phyloP scores from a whole-genome alignment of 2,797 vertebrate genomes.

The Chaunax sp. region DNA sequence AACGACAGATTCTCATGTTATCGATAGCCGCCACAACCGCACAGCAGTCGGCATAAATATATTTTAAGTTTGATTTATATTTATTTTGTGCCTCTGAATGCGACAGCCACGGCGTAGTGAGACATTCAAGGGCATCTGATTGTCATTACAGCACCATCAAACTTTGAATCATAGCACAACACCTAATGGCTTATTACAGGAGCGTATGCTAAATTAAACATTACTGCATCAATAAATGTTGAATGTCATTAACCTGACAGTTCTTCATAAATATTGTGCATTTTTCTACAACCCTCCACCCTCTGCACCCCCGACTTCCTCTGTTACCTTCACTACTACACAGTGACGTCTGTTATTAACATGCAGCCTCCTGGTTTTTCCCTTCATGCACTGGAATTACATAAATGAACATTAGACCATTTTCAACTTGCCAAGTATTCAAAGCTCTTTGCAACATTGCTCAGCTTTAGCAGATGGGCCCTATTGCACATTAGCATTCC shows the following conservation, averaged over 20 bases:
- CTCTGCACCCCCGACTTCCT: conserved; percentile 28
- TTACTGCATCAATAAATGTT: conserved; percentile 82
- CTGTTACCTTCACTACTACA: conserved; percentile 35
- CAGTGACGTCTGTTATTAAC: conserved; percentile 34
- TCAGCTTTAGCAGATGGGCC: conserved; percentile 80
- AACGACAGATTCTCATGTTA: conserved; percentile 41
- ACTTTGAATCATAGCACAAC: conserved; percentile 76
- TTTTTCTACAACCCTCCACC: conserved; percentile 36
- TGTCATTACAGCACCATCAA: conserved; percentile 71
- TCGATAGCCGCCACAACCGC: conserved; percentile 29
- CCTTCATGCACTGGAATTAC: conserved; percentile 64
- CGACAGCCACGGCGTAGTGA: conserved; percentile 44
- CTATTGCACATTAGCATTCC: conserved; percentile 80
- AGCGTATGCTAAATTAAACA: conserved; percentile 83
- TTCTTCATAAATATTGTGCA: conserved; percentile 80
- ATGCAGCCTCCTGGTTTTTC: conserved; percentile 12
- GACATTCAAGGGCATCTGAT: conserved; percentile 75
- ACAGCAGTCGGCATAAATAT: conserved; percentile 19
- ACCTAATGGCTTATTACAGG: conserved; percentile 80
- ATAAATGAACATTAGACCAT: conserved; percentile 79
- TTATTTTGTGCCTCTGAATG: conserved; percentile 50
- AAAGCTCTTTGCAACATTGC: conserved; percentile 69
- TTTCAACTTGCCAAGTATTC: conserved; percentile 72
- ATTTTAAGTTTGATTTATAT: conserved; percentile 61
- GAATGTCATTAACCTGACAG: conserved; percentile 82